These are phyloP conservation scores for Xiphias gladius DNA, from an alignment of 2,113 vertebrate genomes.

Conservation along the genomic window DNA sequence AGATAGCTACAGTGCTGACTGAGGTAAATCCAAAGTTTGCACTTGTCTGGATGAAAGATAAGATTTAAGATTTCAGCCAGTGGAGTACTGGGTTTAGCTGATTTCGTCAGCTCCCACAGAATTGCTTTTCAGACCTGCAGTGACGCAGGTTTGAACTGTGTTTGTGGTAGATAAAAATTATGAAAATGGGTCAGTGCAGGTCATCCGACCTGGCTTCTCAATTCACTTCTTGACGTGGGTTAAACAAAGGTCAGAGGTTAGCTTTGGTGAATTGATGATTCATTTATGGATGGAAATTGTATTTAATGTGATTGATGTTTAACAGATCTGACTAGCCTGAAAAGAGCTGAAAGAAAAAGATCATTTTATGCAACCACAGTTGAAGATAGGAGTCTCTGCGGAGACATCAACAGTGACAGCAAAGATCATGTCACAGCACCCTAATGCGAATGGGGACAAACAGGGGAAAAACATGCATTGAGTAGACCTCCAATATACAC, in stretches of 20 bases:
- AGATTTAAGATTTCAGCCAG: constrained; percentile 39
- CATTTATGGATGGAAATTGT: not conserved
- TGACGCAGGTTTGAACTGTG: constrained; percentile 22
- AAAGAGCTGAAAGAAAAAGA: too few species aligned
- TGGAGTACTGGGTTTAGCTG: constrained; percentile 33
- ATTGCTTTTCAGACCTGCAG: constrained; percentile 12
- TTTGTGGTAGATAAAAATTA: not conserved
- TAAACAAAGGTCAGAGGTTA: not conserved
- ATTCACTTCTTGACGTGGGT: not conserved
- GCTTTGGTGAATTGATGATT: not conserved
- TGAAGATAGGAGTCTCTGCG: not conserved
- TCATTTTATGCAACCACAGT: not conserved
- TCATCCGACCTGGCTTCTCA: not conserved
- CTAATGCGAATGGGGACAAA: not conserved
- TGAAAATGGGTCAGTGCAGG: not conserved
- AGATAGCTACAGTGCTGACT: constrained; percentile 41
- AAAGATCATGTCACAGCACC: not conserved
- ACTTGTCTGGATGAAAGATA: constrained; percentile 41
- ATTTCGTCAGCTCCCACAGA: constrained; percentile 23
- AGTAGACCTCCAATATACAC: not conserved
- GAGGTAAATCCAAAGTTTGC: constrained; percentile 39
- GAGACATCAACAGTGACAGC: not conserved
- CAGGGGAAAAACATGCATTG: not conserved
- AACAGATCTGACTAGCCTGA: not conserved
- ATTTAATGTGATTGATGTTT: not conserved